Conservation (phyloP, 2,113 vertebrate species). For the Micromys minutus region DNA sequence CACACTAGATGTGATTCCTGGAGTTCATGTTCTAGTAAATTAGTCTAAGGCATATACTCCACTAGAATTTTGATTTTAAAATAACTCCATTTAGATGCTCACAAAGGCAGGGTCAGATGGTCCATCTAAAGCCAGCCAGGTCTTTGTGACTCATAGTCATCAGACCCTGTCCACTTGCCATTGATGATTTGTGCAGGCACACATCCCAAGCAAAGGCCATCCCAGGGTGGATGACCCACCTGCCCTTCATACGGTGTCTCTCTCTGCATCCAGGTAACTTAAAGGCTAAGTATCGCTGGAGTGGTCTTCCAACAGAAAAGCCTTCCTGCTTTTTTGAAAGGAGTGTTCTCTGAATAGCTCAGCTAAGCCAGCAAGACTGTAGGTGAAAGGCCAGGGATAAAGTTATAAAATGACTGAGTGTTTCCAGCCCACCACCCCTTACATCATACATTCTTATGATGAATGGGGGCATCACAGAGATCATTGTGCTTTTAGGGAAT, state of each 20-base stretch:
- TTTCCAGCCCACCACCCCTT: background rate
- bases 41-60: background rate
- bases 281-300: background rate
- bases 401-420: background rate
- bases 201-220: background rate
- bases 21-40: background rate
- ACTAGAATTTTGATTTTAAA: slow-evolving; percentile 52
- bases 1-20: background rate
- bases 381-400: background rate
- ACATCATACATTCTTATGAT: background rate
- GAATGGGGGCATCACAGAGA: background rate
- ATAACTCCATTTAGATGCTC: slow-evolving; percentile 7
- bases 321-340: slow-evolving; percentile 25
- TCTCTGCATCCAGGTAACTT: background rate
- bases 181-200: background rate
- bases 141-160: slow-evolving; percentile 7
- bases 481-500: background rate
- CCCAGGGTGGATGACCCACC: background rate
- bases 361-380: background rate
- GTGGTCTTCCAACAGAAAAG: background rate
- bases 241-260: background rate
- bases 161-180: background rate
- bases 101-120: background rate
- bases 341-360: slow-evolving; percentile 21
- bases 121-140: background rate